These are phyloP conservation scores for Protobothrops mucrosquamatus DNA, from an alignment of 2,113 vertebrate species.

Conservation along the genomic window DNA sequence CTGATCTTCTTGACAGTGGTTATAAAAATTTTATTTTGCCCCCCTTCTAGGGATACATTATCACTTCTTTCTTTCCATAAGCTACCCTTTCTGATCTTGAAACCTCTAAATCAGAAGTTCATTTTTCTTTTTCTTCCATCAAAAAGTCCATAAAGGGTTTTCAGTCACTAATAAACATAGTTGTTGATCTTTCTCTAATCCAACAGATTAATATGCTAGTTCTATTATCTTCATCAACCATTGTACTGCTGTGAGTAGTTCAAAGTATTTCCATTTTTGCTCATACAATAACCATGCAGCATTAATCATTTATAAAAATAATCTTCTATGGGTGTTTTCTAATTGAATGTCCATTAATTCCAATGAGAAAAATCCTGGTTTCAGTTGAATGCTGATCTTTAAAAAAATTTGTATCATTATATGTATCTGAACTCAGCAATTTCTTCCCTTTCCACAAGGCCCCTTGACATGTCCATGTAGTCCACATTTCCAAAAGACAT, in stretches of 20 bases:
- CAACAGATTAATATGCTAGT: not conserved
- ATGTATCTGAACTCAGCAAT: not conserved
- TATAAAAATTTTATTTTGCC: not conserved
- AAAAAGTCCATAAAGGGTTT: not conserved
- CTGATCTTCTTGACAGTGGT: not conserved
- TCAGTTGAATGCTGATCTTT: not conserved
- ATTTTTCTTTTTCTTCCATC: not conserved
- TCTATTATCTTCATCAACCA: not conserved
- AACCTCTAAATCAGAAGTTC: not conserved
- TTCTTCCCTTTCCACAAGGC: not conserved
- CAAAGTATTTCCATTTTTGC: not conserved
- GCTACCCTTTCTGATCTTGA: not conserved
- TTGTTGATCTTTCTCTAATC: not conserved
- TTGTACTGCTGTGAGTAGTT: not conserved
- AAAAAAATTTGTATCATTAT: not conserved
- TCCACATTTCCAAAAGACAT: not conserved
- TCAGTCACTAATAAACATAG: not conserved
- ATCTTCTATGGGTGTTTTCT: not conserved
- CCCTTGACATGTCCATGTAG: not conserved
- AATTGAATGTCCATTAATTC: not conserved
- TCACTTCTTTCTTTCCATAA: not conserved
- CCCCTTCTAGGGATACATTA: not conserved
- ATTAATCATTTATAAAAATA: not conserved
- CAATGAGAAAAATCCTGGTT: not conserved
- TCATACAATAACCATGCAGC: not conserved